These are phyloP conservation scores for Psilopsiagon aymara DNA, from an alignment of 2,113 vertebrate genomes.

Conservation along the genomic window DNA sequence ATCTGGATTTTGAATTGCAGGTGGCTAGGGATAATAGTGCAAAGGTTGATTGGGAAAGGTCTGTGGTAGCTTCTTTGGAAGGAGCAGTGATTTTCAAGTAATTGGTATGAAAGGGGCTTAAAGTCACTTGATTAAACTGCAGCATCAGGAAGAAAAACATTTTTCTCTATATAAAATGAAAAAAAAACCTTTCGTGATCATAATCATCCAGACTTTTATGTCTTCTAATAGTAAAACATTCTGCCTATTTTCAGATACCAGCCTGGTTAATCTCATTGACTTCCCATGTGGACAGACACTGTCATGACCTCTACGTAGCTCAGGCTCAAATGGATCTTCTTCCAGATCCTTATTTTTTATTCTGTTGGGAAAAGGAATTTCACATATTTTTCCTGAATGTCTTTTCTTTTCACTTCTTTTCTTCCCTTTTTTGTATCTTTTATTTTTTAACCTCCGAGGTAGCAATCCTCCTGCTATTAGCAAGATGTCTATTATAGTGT, in stretches of 20 bases:
- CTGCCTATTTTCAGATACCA: constrained; percentile 43
- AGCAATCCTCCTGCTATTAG: constrained; percentile 81
- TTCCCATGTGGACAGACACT: constrained; percentile 12
- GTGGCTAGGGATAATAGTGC: not conserved
- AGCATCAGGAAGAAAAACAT: not conserved
- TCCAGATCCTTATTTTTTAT: constrained; percentile 1
- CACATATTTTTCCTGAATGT: not conserved
- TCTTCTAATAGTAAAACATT: constrained; percentile 28
- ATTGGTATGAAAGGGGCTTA: not conserved
- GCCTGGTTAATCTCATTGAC: not conserved
- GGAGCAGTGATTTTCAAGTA: not conserved
- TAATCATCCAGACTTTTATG: not conserved
- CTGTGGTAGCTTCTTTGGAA: not conserved
- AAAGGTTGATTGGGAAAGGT: not conserved
- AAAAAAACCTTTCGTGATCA: not conserved
- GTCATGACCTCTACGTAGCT: not conserved
- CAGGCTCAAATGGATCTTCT: not conserved
- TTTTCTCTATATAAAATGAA: not conserved
- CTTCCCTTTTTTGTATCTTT: not conserved
- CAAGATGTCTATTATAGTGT: constrained; percentile 86
- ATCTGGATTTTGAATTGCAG: not conserved
- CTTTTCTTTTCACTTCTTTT: constrained; percentile 17
- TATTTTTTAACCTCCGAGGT: constrained; percentile 70
- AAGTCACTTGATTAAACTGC: not conserved
- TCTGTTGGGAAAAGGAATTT: constrained; percentile 55